Base-by-base conservation (phyloP, 2,888 invertebrate species). In the Dynastes hyllus region DNA sequence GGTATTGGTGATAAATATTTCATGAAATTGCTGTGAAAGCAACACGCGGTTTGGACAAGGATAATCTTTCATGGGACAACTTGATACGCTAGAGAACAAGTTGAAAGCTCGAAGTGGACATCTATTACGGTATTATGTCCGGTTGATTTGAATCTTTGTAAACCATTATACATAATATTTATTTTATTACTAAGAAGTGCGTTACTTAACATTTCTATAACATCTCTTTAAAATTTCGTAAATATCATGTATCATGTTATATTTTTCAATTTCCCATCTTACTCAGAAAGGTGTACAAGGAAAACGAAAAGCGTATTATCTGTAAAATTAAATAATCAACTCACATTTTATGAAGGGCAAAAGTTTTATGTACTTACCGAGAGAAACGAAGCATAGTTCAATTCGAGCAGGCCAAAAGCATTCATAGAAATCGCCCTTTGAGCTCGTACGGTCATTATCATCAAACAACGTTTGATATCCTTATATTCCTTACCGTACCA, bases 341-440 rank as follows among this genome's bases (percentile, higher is more conserved):
- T 45, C 45, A 2, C 8, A 11, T 9, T 8, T 9, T 32, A 63
- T 63, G 9, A 63, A 63, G 32, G 2, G 27, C 13, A 27, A 16
- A 11, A 4, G n/a, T 16, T 55, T 55, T 22, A 55, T 55, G 2
- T 45, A 50, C 50, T 75, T 78, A 81, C 83, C 8, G 69, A 55
- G 22, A 82, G 65, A 78, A 82, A 83, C 8, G 81, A 81, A 8
- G 75, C 70, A 69, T 83, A 83, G 63, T 81, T 81, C 40, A 83
- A 55, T 27, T 79, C 69, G 37, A 83, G 77, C 2, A 83, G 77
- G 2, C 81, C 81, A 27, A 83, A 63, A 16, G 82, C 82, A n/a
- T 80, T 81, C 29, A 82, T 70, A 58, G 73, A 70, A 32, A 78
- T 69, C 4, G 71, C 76, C 51, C 50, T 77, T 58, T 80, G 78